Evolutionary conservation across 2,888 invertebrate species (phyloP).

Genomic region (Athalia circularis): DNA sequence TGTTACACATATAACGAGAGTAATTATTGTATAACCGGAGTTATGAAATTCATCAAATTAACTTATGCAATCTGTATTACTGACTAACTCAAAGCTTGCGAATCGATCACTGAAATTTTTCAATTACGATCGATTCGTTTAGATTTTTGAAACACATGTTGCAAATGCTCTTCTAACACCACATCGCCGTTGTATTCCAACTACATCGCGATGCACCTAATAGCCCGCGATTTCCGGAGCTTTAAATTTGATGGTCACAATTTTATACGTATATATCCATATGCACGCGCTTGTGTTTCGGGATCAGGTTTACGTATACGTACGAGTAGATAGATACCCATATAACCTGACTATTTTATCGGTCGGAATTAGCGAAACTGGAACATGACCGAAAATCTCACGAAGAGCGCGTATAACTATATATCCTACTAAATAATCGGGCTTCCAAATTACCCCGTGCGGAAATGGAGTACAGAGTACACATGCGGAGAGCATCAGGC

Average conservation of each 20-base stretch:
- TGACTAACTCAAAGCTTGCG: too few species aligned
- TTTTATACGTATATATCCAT: too few species aligned
- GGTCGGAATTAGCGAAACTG: slow-evolving; percentile 8
- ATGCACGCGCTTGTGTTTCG: slow-evolving; percentile 2
- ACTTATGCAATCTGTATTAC: too few species aligned
- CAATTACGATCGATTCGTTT: too few species aligned
- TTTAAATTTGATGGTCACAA: slow-evolving; percentile 21
- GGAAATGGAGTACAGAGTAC: not conserved
- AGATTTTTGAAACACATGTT: too few species aligned
- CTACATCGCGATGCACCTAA: not conserved
- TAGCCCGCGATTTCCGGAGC: slow-evolving; percentile 11
- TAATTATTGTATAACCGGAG: too few species aligned
- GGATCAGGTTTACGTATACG: not conserved
- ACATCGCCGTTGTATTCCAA: too few species aligned
- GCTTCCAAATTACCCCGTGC: not conserved
- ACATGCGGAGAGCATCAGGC: not conserved
- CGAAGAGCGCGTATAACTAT: not conserved
- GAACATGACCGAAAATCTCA: not conserved
- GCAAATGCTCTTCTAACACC: too few species aligned
- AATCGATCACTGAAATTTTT: too few species aligned
- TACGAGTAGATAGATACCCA: too few species aligned
- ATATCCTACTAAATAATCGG: not conserved
- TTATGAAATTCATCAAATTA: too few species aligned
- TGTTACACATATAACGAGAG: too few species aligned
- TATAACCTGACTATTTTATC: not conserved